Conservation (phyloP, 2,797 vertebrate genomes). For the Sebastes reedi region DNA sequence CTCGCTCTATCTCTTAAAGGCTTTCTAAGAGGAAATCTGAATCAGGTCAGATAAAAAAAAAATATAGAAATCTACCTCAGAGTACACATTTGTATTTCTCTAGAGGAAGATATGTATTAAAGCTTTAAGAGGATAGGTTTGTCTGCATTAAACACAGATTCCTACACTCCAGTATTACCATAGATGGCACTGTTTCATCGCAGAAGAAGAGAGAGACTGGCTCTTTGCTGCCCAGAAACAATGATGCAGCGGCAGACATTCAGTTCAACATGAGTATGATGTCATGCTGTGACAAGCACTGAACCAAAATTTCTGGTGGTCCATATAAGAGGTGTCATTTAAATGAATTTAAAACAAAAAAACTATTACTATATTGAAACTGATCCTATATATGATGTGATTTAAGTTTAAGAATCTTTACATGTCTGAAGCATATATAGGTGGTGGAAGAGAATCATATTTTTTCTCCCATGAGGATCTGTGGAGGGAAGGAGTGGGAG, state of each 20-base stretch:
- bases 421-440: not conserved
- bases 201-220: slow-evolving; percentile 15
- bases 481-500: slow-evolving; percentile 10
- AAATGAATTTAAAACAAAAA: not conserved
- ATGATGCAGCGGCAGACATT: slow-evolving; percentile 32
- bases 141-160: not conserved
- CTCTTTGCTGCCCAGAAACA: slow-evolving; percentile 65
- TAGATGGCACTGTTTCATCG: slow-evolving; percentile 78
- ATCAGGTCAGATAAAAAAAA: slow-evolving; percentile 42
- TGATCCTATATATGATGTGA: not conserved
- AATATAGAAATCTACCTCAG: slow-evolving; percentile 10
- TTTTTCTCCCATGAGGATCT: not conserved
- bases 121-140: not conserved
- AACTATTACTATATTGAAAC: not conserved
- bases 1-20: slow-evolving; percentile 15
- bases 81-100: not conserved
- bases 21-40: slow-evolving; percentile 33
- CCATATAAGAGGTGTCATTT: not conserved
- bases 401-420: not conserved
- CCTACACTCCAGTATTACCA: slow-evolving; percentile 17
- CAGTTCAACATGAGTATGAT: slow-evolving; percentile 36
- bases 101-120: not conserved
- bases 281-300: slow-evolving; percentile 51
- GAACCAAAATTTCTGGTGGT: not conserved
- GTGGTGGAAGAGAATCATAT: not conserved